Conservation (phyloP, 2,888 invertebrate genomes). For the Cepaea hortensis region DNA sequence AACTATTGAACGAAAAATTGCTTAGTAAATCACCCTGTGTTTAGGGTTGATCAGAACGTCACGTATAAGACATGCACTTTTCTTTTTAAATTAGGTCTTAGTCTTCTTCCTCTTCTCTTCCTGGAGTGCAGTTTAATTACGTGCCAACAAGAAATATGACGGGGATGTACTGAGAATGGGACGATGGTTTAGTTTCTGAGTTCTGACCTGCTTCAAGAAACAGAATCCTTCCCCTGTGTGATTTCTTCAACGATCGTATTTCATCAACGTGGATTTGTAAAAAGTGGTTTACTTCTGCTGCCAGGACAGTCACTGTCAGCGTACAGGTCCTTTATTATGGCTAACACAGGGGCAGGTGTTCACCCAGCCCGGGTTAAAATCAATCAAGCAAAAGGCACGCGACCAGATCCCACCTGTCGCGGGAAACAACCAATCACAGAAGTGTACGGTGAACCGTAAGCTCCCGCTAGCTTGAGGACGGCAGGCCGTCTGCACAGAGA, state of each 20-base stretch:
- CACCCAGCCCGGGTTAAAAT: conserved; percentile 34
- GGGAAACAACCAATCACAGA: conserved; percentile 10
- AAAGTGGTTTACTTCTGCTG: neutral
- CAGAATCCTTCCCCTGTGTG: neutral
- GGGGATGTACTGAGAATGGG: too few species aligned
- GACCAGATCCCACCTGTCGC: conserved; percentile 44
- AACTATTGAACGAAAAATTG: too few species aligned
- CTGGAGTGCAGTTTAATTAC: too few species aligned
- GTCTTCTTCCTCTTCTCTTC: too few species aligned
- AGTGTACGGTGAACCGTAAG: neutral
- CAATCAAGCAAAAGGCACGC: conserved; percentile 44
- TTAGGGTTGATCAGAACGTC: too few species aligned
- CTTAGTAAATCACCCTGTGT: too few species aligned
- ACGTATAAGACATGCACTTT: too few species aligned
- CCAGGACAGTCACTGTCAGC: neutral
- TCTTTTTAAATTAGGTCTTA: too few species aligned
- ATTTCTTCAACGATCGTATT: neutral
- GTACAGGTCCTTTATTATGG: conserved; percentile 24
- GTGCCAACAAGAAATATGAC: too few species aligned
- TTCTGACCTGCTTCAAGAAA: neutral
- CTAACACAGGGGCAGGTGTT: conserved; percentile 43
- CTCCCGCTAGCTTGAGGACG: neutral
- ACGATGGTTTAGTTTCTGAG: neutral
- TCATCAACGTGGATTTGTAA: neutral
- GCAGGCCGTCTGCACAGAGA: neutral